Percentiles rank a stretch among this genome's conserved stretches.
phyloP scores from a whole-genome alignment of 2,888 invertebrate species.

The Corythucha ciliata region DNA sequence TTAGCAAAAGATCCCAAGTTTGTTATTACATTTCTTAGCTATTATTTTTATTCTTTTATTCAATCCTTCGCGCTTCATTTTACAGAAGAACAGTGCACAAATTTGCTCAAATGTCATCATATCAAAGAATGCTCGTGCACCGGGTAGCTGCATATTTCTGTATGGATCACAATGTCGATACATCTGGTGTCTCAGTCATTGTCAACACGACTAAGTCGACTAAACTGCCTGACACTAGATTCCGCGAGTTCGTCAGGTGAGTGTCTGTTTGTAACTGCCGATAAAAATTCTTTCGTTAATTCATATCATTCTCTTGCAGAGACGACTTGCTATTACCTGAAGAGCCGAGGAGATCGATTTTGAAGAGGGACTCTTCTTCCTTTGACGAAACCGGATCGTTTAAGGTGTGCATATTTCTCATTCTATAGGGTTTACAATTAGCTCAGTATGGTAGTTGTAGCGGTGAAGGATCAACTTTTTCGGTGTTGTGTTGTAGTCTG shows the following conservation, averaged over 20 bases:
- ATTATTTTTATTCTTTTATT: constrained; percentile 18
- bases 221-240: constrained; percentile 58
- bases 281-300: background rate
- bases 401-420: constrained; percentile 34
- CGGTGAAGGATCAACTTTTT: background rate
- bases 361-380: constrained; percentile 72
- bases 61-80: constrained; percentile 23
- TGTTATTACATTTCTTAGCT: constrained; percentile 41
- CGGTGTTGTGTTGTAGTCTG: constrained; percentile 42
- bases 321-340: constrained; percentile 55
- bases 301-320: constrained; percentile 29
- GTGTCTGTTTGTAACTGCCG: constrained; percentile 23
- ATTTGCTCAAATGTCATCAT: constrained; percentile 89
- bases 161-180: constrained; percentile 87
- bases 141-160: constrained; percentile 89
- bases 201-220: constrained; percentile 70
- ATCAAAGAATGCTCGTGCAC: constrained; percentile 93
- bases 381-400: constrained; percentile 50
- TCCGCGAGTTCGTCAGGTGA: constrained; percentile 57
- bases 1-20: constrained; percentile 75
- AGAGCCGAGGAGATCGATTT: constrained; percentile 64
- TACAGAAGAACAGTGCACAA: constrained; percentile 64
- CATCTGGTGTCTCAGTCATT: constrained; percentile 69
- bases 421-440: background rate
- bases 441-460: background rate